A percentile compares a stretch with the other conserved stretches of the same genome.
Conservation (phyloP, 1,140 invertebrate genomes). For the Eumaeus atala region DNA sequence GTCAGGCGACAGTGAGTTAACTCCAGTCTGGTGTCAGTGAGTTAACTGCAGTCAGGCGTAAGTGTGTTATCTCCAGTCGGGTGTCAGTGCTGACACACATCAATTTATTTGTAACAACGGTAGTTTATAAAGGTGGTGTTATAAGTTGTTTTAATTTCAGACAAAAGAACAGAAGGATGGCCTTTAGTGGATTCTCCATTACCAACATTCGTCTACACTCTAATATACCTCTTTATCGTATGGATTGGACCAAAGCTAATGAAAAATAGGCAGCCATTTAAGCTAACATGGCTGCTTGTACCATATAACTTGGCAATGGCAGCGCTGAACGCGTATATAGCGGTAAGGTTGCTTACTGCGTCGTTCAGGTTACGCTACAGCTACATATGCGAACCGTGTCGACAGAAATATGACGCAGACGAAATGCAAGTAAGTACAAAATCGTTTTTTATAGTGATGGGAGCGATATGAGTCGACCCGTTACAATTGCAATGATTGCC, state of each 20-base stretch:
- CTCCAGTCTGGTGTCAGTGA: no score
- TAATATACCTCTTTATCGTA: conserved; percentile 87
- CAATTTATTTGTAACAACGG: no score
- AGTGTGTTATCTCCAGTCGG: no score
- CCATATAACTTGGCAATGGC: conserved; percentile 92
- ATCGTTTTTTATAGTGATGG: neutral
- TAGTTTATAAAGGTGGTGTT: no score
- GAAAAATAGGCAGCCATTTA: conserved; percentile 86
- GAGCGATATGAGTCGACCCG: neutral
- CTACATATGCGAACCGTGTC: conserved; percentile 92
- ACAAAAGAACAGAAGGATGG: conserved; percentile 90
- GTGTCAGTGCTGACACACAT: no score
- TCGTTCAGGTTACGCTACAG: conserved; percentile 88
- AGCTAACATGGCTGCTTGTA: conserved; percentile 85
- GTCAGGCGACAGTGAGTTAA: no score
- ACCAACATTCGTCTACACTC: conserved; percentile 84
- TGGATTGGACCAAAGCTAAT: conserved; percentile 88
- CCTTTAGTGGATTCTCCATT: conserved; percentile 87
- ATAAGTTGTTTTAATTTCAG: conserved; percentile 75
- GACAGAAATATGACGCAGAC: conserved; percentile 85
- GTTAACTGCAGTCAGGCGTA: no score
- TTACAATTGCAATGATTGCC: no score
- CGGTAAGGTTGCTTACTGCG: conserved; percentile 82
- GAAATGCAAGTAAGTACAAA: conserved; percentile 79
- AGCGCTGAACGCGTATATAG: conserved; percentile 89